Evolutionary conservation across 2,113 vertebrate genomes (phyloP).

Genomic region (Picathartes gymnocephalus): DNA sequence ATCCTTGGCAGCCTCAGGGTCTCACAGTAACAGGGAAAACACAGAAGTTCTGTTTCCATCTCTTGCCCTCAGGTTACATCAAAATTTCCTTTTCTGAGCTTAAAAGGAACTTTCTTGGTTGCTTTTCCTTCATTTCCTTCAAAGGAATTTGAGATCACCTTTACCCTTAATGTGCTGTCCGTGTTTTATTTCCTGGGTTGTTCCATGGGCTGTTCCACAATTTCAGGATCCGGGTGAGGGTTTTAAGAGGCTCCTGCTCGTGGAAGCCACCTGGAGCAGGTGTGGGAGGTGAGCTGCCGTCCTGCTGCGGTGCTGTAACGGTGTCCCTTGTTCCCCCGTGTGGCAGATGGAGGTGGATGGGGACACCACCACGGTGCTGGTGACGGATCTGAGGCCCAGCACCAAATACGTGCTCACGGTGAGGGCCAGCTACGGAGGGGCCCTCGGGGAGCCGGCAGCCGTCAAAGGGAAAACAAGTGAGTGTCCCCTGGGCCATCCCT

Average conservation of each 20-base stretch:
- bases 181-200: not conserved
- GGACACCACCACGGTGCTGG: slow-evolving; percentile 67
- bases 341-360: slow-evolving; percentile 78
- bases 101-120: not conserved
- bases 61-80: not conserved
- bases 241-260: not conserved
- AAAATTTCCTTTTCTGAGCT: not conserved
- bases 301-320: not conserved
- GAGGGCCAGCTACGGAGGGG: slow-evolving; percentile 74
- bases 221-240: not conserved
- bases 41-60: not conserved
- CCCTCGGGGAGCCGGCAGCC: slow-evolving; percentile 69
- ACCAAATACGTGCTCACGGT: slow-evolving; percentile 77
- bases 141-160: not conserved
- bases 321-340: not conserved
- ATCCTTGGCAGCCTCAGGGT: not conserved
- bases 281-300: not conserved
- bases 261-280: not conserved
- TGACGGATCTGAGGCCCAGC: slow-evolving; percentile 76
- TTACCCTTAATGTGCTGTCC: accelerated
- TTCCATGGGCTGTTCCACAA: not conserved
- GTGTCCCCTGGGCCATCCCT: not conserved
- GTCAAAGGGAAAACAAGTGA: slow-evolving; percentile 77
- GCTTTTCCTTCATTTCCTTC: not conserved
- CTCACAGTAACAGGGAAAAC: not conserved